Evolutionary conservation across 37 sponge, comb jelly and placozoan species (phyloP).

Genomic region (Bolinopsis microptera): DNA sequence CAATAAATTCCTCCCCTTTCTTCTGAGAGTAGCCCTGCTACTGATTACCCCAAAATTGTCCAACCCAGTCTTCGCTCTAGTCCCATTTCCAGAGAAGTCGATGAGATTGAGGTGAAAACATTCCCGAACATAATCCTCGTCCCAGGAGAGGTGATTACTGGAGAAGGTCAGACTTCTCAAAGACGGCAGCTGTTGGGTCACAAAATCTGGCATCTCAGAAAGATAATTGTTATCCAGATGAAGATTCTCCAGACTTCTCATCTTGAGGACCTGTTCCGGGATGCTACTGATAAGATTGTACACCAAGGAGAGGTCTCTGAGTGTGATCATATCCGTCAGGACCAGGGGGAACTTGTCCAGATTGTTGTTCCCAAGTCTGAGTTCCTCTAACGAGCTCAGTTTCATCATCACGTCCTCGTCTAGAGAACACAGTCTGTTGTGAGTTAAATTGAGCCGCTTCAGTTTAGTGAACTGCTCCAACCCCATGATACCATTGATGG

Average conservation of each 20-base stretch:
- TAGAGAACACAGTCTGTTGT: neutral
- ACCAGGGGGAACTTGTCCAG: slow-evolving; percentile 53
- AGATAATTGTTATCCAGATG: slow-evolving; percentile 43
- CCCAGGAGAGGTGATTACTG: slow-evolving; percentile 25
- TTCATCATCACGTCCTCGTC: neutral
- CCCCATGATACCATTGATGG: neutral
- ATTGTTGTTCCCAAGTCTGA: slow-evolving; percentile 26
- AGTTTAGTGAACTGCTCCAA: slow-evolving; percentile 13
- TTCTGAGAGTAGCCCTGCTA: slow-evolving; percentile 4
- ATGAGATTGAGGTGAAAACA: slow-evolving; percentile 22
- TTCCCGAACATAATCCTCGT: slow-evolving; percentile 16
- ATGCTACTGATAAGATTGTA: slow-evolving; percentile 37
- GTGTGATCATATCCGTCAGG: neutral
- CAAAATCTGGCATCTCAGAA: slow-evolving; percentile 42
- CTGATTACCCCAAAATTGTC: slow-evolving; percentile 46
- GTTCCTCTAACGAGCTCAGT: slow-evolving; percentile 6
- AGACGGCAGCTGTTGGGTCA: slow-evolving; percentile 44
- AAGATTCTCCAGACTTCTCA: slow-evolving; percentile 1
- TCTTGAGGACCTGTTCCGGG: slow-evolving; percentile 9
- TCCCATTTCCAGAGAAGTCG: slow-evolving; percentile 11
- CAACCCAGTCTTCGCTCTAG: neutral
- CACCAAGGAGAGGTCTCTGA: slow-evolving; percentile 33
- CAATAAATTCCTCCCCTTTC: neutral
- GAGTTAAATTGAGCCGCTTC: slow-evolving; percentile 8
- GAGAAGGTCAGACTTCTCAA: slow-evolving; percentile 41